Evolutionary conservation across 1,140 invertebrate genomes (phyloP).

Genomic region (Choristoneura fumiferana): DNA sequence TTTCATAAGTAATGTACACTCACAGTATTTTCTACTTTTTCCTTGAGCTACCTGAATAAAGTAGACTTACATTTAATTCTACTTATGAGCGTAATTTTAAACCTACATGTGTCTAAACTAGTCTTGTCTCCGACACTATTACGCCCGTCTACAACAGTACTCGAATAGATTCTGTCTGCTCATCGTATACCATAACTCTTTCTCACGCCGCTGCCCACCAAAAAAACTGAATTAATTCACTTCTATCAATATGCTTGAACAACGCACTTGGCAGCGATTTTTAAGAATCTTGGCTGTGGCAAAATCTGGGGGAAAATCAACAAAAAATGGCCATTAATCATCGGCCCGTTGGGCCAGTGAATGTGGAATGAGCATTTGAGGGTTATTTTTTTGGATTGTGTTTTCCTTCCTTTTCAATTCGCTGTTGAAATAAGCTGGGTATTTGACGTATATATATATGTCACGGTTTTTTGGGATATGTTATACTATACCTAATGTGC

Average conservation of each 20-base stretch:
- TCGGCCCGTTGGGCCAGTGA: constrained; percentile 50
- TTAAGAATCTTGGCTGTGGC: constrained; percentile 43
- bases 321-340: constrained; percentile 63
- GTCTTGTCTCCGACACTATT: too few relatives aligned
- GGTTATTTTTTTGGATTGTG: constrained; percentile 30
- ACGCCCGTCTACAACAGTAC: not conserved
- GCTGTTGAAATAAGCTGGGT: too few relatives aligned
- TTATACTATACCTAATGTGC: too few relatives aligned
- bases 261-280: constrained; percentile 38
- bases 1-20: too few relatives aligned
- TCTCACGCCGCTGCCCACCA: constrained; percentile 22
- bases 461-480: too few relatives aligned
- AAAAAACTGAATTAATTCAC: constrained; percentile 34
- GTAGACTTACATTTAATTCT: too few relatives aligned
- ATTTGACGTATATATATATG: too few relatives aligned
- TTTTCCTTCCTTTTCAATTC: too few relatives aligned
- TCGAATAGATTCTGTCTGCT: constrained; percentile 12
- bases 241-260: constrained; percentile 51
- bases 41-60: too few relatives aligned
- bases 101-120: too few relatives aligned
- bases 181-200: constrained; percentile 12
- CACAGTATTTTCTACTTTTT: too few relatives aligned
- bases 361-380: constrained; percentile 58
- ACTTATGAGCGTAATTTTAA: too few relatives aligned
- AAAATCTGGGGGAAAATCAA: constrained; percentile 38